Base-by-base conservation (phyloP, 2,113 vertebrate species). In the Tachysurus vachellii region DNA sequence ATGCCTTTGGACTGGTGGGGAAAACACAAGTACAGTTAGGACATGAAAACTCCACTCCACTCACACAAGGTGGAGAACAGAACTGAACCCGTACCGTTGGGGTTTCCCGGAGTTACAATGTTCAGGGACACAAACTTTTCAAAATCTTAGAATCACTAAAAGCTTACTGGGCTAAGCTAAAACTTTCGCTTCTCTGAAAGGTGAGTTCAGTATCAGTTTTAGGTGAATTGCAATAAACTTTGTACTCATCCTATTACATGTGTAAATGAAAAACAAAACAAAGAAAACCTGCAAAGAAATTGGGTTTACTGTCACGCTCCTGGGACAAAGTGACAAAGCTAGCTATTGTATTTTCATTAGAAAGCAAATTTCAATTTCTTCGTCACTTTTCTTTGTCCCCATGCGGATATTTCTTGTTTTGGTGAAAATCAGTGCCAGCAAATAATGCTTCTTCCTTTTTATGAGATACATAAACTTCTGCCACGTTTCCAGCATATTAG, bases 351-450 rank as follows among this genome's bases (percentile, higher is more conserved):
- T 71, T 87, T 83, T 87, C 53, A 79, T 84, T 36, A 79, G 70
- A 85, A 87, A 89, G 79, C 59, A 19, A 71, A 80, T 62, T 54
- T 21, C 12, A 68, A 23, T n/a, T 68, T 80, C 31, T 84, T 82
- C 44, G n/a, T 88, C 19, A 17, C 42, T 75, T 82, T 83, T 80
- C 42, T 36, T 13, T 28, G 53, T 89, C 92, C 89, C 91, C 91
- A 93, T 91, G 88, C 85, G 92, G 93, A 92, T 92, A 93, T 91
- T 92, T 92, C 91, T 59, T 80, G 90, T 93, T 93, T 91, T 91
- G 84, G 71, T 77, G 26, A 47, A 89, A 28, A 85, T 82, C 71
- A 28, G 73, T 31, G 11, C 86, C 68, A 89, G 68, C 23, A 56
- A 85, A 90, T 79, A 88, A 92, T 91, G 75, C 86, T 90, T 86